Base-by-base conservation (phyloP, 2,797 vertebrate genomes). In the Sebastes nivosus region DNA sequence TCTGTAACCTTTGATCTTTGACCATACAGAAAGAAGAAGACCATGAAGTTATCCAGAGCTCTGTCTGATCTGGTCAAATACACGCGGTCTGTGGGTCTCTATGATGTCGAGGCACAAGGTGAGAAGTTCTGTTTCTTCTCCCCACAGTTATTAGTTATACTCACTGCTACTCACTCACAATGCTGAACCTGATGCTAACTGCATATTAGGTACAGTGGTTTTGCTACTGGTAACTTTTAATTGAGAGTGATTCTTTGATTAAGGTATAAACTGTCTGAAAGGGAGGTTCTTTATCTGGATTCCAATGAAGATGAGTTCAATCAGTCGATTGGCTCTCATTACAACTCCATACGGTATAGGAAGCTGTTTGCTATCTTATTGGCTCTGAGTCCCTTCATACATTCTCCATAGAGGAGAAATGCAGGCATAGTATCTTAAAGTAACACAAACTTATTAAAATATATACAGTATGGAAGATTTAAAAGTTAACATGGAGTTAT, bases 21-120 rank as follows among this genome's bases (percentile, higher is more conserved):
- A 65, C 57, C 7, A 27, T 59, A 30, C 87, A 99, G 98, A 90
- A 95, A 97, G 93, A 99, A 97, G 96, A 99, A 99, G 92, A 99
- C 98, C 12, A 97, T 99, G 98, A 98, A 99, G 89, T 91, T 99
- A 63, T 99, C 97, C 16, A 96, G 99, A 75, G 99, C 99, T 2
- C 95, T 99, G 68, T 99, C 99, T 3, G 99, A 99, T 90, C 95
- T 99, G 88, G 99, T 99, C 80, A 98, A 99, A 80, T 99, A 99
- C 92, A 99, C 97, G 0, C 95, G 97, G 69, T 99, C 99, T 14
- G 98, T 99, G 71, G 99, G 98, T 75, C 93, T 94, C 58, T 96
- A 97, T 2, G 98, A 99, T 16, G 95, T 99, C 6, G 97, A 99
- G 73, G 89, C 94, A 4, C 97, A 99, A 96, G 95, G 98, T 98